These are phyloP conservation scores for human DNA, from an alignment of 2,113 vertebrate species.

Conservation along the genomic window DNA sequence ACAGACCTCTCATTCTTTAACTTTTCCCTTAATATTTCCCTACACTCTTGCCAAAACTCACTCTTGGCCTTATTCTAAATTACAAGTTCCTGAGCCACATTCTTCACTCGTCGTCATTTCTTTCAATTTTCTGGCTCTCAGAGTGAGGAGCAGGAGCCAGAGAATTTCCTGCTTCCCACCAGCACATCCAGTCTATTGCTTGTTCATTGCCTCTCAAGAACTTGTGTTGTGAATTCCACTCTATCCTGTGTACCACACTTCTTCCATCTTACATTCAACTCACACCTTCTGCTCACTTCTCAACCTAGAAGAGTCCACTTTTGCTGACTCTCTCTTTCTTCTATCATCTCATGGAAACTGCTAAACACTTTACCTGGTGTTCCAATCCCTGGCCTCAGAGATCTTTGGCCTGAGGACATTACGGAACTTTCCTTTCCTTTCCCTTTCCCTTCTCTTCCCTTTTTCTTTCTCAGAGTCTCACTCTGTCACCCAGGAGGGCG, in stretches of 20 bases:
- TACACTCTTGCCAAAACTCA: background rate
- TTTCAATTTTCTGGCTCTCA: constrained; percentile 34
- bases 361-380: background rate
- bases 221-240: background rate
- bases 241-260: background rate
- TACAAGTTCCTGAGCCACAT: constrained; percentile 42
- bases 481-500: too few relatives aligned
- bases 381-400: background rate
- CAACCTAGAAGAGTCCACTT: background rate
- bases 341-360: background rate
- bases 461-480: too few relatives aligned
- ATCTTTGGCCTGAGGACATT: background rate
- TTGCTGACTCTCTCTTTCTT: background rate
- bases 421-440: background rate
- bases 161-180: constrained; percentile 51
- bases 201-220: background rate
- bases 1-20: constrained; percentile 11
- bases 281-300: background rate
- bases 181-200: background rate
- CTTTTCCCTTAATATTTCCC: background rate
- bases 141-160: constrained; percentile 3
- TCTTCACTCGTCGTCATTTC: background rate
- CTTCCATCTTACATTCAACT: background rate
- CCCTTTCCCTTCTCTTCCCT: too few relatives aligned
- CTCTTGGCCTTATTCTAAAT: constrained; percentile 16